Evolutionary conservation across 2,888 invertebrate species (phyloP).

Genomic region (Nephrotoma appendiculata): DNA sequence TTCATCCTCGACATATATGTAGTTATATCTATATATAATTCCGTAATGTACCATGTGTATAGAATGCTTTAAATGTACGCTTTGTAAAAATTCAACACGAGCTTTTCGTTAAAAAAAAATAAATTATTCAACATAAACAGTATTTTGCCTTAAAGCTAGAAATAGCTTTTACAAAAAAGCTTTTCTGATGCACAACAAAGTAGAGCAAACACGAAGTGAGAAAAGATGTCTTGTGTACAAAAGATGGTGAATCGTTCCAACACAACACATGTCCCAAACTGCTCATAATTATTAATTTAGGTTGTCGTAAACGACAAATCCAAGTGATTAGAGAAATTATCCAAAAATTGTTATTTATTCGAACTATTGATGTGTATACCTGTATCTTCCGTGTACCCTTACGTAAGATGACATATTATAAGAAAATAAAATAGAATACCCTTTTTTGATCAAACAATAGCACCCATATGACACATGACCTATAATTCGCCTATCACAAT

Average conservation of each 20-base stretch:
- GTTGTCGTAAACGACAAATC: too few species aligned
- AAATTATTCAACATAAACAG: neutral
- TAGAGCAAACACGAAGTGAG: neutral
- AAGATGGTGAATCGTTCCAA: too few species aligned
- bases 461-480: neutral
- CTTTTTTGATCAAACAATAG: neutral
- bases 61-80: neutral
- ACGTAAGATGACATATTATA: neutral
- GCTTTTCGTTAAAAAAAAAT: neutral
- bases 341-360: neutral
- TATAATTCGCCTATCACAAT: neutral
- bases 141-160: neutral
- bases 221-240: neutral
- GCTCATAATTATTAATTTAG: too few species aligned
- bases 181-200: neutral
- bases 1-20: too few species aligned
- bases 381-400: neutral
- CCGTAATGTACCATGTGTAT: neutral
- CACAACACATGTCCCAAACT: too few species aligned
- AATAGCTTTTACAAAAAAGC: neutral
- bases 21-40: too few species aligned
- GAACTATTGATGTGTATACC: neutral
- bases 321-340: neutral
- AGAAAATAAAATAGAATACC: neutral
- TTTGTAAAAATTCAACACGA: neutral